Percentiles rank a stretch among this genome's conserved stretches.
phyloP scores from a whole-genome alignment of 1,140 invertebrate species.

The Drosophila subpulchrella region DNA sequence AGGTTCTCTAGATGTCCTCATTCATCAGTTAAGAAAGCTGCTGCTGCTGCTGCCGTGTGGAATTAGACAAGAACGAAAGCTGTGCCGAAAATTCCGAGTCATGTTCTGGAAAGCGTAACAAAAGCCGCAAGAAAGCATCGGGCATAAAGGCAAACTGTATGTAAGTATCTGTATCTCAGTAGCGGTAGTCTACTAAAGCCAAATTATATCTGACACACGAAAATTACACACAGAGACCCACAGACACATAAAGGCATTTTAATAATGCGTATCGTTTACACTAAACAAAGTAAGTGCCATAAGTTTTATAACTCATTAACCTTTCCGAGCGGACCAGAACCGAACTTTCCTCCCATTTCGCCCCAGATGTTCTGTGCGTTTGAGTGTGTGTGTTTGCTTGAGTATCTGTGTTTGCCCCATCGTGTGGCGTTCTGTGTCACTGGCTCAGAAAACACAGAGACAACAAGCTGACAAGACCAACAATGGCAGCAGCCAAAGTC shows the following conservation, averaged over 20 bases:
- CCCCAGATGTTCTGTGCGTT: conserved; percentile 37
- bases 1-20: conserved; percentile 57
- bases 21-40: conserved; percentile 58
- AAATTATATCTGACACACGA: conserved; percentile 62
- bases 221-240: conserved; percentile 44
- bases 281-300: conserved; percentile 65
- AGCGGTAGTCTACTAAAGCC: conserved; percentile 31
- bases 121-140: conserved; percentile 46
- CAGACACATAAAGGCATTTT: conserved; percentile 62
- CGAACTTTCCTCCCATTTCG: conserved; percentile 11
- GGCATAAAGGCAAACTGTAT: conserved; percentile 52
- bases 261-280: conserved; percentile 79
- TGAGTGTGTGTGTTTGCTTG: conserved; percentile 7
- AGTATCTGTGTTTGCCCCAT: conserved; percentile 22
- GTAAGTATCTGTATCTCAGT: conserved; percentile 18
- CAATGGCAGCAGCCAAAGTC: conserved; percentile 34
- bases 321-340: conserved; percentile 57
- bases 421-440: conserved; percentile 62
- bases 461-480: conserved; percentile 27
- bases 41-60: conserved; percentile 33
- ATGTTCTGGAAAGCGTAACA: conserved; percentile 82
- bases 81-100: conserved; percentile 69
- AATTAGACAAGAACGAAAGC: conserved; percentile 70
- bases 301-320: conserved; percentile 82
- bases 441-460: conserved; percentile 49